These are phyloP conservation scores for Terebella lapidaria DNA, from an alignment of 2,888 invertebrate genomes.

Conservation along the genomic window DNA sequence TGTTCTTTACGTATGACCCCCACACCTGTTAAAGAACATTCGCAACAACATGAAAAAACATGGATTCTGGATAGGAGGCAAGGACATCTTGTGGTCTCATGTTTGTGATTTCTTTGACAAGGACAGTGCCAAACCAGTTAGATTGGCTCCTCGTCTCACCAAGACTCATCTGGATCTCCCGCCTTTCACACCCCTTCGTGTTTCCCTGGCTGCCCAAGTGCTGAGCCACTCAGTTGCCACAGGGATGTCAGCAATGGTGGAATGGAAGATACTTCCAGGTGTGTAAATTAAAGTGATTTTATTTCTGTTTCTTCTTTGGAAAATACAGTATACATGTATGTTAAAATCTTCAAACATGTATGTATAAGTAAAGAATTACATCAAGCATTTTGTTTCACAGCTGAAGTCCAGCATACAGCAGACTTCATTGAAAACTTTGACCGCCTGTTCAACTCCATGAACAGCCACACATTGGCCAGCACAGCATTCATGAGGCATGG, in stretches of 20 bases:
- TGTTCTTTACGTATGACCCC: constrained; percentile 13
- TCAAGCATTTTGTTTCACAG: no score
- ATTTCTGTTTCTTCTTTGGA: no score
- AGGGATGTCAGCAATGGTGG: not conserved
- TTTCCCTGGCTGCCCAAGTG: constrained; percentile 9
- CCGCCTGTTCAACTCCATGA: no score
- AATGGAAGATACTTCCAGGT: not conserved
- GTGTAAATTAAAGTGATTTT: no score
- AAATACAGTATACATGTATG: no score
- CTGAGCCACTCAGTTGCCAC: no score
- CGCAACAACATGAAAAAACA: constrained; percentile 9
- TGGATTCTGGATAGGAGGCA: constrained; percentile 2
- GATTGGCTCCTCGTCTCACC: not conserved
- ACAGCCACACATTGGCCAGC: no score
- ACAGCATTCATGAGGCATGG: no score
- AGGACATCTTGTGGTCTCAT: constrained; percentile 3
- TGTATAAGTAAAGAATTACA: no score
- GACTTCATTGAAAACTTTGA: no score
- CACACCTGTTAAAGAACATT: constrained; percentile 14
- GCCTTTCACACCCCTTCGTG: not conserved
- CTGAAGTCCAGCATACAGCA: no score
- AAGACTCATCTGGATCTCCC: not conserved
- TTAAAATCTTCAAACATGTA: no score
- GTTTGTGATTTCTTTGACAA: constrained; percentile 4
- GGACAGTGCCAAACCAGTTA: not conserved